Evolutionary conservation across 1,140 invertebrate genomes (phyloP).

Genomic region (Neodiprion pinetum): DNA sequence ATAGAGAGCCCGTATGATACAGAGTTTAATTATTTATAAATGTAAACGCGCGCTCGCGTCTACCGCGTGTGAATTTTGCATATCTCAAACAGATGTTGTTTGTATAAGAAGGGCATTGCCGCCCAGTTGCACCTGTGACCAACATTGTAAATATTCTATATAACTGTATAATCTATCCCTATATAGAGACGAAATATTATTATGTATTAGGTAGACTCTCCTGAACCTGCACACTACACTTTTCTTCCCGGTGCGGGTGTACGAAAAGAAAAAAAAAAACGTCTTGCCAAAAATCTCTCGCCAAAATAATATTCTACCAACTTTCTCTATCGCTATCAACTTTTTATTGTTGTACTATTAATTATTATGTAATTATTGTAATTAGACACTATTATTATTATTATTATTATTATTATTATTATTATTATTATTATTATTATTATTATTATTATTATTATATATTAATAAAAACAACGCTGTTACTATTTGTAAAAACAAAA

Average conservation of each 20-base stretch:
- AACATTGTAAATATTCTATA: constrained; percentile 53
- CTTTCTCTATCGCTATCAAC: constrained; percentile 27
- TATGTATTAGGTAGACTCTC: not conserved
- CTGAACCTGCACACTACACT: no score
- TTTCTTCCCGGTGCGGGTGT: not conserved
- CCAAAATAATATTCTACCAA: constrained; percentile 1
- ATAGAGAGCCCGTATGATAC: not conserved
- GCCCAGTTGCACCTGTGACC: constrained; percentile 49
- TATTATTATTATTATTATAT: constrained; percentile 41
- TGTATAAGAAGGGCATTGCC: constrained; percentile 25
- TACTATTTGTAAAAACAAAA: constrained; percentile 56
- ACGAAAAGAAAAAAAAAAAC: not conserved
- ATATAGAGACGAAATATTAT: not conserved
- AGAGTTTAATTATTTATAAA: constrained; percentile 1
- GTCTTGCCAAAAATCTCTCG: constrained; percentile 29
- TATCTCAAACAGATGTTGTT: constrained; percentile 43
- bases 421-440: constrained; percentile 21
- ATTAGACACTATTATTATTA: constrained; percentile 60
- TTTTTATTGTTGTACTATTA: constrained; percentile 60
- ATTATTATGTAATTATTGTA: constrained; percentile 63
- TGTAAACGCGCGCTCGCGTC: not conserved
- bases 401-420: constrained; percentile 28
- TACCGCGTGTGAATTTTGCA: constrained; percentile 40
- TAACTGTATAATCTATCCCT: constrained; percentile 46
- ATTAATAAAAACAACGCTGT: constrained; percentile 62